Evolutionary conservation across 2,797 vertebrate genomes (phyloP).

Genomic region (Coilia nasus): DNA sequence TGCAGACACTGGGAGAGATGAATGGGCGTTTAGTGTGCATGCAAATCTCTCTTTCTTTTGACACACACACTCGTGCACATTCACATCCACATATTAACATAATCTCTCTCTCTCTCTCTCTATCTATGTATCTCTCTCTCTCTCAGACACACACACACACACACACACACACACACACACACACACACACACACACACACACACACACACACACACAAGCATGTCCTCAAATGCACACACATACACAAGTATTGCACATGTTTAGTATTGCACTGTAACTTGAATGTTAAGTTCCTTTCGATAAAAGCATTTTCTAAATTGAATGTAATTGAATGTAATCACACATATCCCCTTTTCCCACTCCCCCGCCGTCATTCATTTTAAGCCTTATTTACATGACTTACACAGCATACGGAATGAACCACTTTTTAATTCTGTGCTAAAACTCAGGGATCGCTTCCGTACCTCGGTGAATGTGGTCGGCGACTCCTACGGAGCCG

Average conservation of each 20-base stretch:
- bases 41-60: neutral
- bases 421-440: constrained; percentile 18
- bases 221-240: neutral
- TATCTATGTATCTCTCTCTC: too few relatives aligned
- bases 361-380: neutral
- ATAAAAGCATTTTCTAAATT: too few relatives aligned
- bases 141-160: neutral
- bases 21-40: neutral
- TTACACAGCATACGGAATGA: neutral
- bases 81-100: too few relatives aligned
- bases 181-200: neutral
- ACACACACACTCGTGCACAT: neutral
- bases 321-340: neutral
- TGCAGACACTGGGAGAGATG: constrained; percentile 46
- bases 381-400: neutral
- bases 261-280: neutral
- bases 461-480: constrained; percentile 98
- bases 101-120: neutral
- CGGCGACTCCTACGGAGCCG: constrained; percentile 96
- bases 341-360: neutral
- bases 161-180: neutral
- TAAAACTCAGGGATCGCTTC: constrained; percentile 89
- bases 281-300: too few relatives aligned
- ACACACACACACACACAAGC: neutral
- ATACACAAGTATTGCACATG: neutral